Conservation (phyloP, 2,888 invertebrate species). For the Campaea margaritaria region DNA sequence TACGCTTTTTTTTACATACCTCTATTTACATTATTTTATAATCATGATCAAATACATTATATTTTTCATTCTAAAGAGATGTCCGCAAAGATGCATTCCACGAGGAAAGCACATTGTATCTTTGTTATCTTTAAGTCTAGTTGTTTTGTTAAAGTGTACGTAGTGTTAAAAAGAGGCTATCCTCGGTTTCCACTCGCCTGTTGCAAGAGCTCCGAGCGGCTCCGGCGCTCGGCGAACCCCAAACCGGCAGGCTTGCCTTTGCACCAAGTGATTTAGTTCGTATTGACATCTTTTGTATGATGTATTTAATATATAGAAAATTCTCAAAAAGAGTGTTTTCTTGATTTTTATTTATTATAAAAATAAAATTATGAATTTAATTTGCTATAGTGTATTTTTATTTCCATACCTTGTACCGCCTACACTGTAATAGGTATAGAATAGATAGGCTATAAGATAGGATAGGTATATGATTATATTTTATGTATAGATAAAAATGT, state of each 20-base stretch:
- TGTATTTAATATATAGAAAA: constrained; percentile 83
- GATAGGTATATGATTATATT: too few species aligned
- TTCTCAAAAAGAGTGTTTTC: constrained; percentile 81
- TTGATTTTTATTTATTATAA: constrained; percentile 84
- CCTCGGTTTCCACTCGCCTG: constrained; percentile 81
- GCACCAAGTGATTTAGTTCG: constrained; percentile 86
- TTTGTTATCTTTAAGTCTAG: constrained; percentile 75
- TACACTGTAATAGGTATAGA: too few species aligned
- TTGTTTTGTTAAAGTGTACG: constrained; percentile 68
- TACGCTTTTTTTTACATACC: constrained; percentile 83
- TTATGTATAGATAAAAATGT: too few species aligned
- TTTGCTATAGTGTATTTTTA: constrained; percentile 75
- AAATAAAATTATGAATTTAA: constrained; percentile 85
- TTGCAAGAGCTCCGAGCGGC: constrained; percentile 67
- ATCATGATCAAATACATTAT: constrained; percentile 82
- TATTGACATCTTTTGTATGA: constrained; percentile 85
- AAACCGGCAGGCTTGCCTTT: constrained; percentile 84
- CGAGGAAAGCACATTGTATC: constrained; percentile 71
- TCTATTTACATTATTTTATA: constrained; percentile 79
- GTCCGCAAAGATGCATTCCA: constrained; percentile 78
- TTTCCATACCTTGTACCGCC: constrained; percentile 42
- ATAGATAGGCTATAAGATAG: too few species aligned
- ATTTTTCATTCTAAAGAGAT: constrained; percentile 72
- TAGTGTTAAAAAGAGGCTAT: constrained; percentile 74
- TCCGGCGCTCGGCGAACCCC: constrained; percentile 58